Base-by-base conservation (phyloP, 2,888 invertebrate species). In the Frankliniella fusca region DNA sequence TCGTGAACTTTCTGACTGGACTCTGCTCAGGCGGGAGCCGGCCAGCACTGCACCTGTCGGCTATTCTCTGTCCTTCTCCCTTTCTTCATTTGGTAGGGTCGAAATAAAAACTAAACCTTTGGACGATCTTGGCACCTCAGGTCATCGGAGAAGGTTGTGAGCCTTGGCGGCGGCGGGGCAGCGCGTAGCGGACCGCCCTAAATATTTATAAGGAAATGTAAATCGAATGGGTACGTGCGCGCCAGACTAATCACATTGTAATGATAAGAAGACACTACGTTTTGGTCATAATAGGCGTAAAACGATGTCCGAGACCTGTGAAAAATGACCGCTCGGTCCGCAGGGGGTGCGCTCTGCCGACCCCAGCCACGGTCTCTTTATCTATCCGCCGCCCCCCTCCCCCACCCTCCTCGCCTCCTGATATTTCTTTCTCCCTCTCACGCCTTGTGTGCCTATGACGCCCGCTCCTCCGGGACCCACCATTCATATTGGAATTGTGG, bases 271-370 rank as follows among this genome's bases (percentile, higher is more conserved):
- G 70, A 76, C 70, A 27, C 23, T 12, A 27, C 70, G 70, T 76
- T 76, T 76, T 76, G 70, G 70, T 76, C 70, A 76, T 76, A 76
- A 76, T 76, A 76, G 70, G 27, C 70, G 70, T 76, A 76, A 76
- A 76, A 76, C 70, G 70, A 76, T 27, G 70, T 23, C 70, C 70
- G 27, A 76, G 70, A 23, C 27, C 70, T 12, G 70, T 76, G 70
- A 76, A 12, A 27, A 76, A 76, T 76, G 70, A 23, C 27, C 70
- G 27, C 27, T 7, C 61, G 61, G 61, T 61, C 61, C 70, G 70
- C 70, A 27, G 70, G 70, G 70, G 70, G 70, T 27, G 38, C 38
- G 38, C 38, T 2, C 38, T 38, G 38, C 38, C 38, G 38, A 54
- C 38, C 5, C 38, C 38, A 5, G 38, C n/a, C 61, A 15, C 61